phyloP scores from a whole-genome alignment of 2,888 invertebrate species.

The Galeruca laticollis region DNA sequence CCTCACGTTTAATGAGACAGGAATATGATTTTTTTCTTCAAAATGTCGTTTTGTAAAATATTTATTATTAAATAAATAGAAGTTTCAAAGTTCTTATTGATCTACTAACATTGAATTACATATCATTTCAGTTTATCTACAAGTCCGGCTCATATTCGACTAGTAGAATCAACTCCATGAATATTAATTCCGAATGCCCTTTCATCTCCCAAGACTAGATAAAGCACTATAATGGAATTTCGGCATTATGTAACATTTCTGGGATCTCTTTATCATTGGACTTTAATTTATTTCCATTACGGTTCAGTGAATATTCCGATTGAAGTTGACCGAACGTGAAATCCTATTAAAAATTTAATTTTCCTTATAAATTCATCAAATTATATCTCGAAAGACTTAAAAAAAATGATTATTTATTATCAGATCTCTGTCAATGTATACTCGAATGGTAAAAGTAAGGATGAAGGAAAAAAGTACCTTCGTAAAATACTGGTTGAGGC shows the following conservation, averaged over 20 bases:
- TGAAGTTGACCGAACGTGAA: not conserved
- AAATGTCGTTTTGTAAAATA: too few relatives aligned
- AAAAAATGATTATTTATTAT: not conserved
- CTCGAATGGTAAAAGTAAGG: too few relatives aligned
- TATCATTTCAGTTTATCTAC: not conserved
- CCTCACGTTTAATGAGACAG: too few relatives aligned
- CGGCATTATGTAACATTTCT: constrained; percentile 7
- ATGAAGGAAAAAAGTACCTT: too few relatives aligned
- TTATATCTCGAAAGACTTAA: not conserved
- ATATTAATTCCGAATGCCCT: not conserved
- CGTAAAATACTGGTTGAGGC: too few relatives aligned
- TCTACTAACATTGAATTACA: too few relatives aligned
- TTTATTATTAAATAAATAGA: too few relatives aligned
- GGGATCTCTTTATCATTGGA: not conserved
- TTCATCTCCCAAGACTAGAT: constrained; percentile 2
- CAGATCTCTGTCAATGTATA: too few relatives aligned
- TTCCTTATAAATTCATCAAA: not conserved
- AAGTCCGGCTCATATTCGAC: not conserved
- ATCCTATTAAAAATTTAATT: not conserved
- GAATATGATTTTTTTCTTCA: too few relatives aligned
- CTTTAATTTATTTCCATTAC: constrained; percentile 13
- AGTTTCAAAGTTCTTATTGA: too few relatives aligned
- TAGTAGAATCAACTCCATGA: not conserved
- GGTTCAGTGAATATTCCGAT: constrained; percentile 1
- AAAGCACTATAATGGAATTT: constrained; percentile 1